Conservation (phyloP, 2,888 invertebrate species). For the Tupiocoris notatus region DNA sequence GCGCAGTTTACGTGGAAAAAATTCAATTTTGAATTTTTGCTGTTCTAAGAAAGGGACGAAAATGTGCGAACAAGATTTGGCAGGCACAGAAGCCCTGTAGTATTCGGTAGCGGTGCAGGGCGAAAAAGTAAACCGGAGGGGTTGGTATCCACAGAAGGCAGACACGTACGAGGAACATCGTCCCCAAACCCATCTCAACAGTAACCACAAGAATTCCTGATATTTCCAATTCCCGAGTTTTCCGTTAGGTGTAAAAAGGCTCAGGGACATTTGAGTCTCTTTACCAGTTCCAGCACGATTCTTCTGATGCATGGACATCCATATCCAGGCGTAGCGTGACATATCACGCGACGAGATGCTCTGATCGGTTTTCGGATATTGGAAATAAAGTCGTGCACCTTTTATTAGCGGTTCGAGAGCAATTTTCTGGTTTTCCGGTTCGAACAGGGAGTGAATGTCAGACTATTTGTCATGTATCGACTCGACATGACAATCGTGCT, state of each 20-base stretch:
- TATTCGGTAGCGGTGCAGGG: too few relatives aligned
- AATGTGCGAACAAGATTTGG: too few relatives aligned
- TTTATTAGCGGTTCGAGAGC: slow-evolving; percentile 3
- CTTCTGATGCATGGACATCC: slow-evolving; percentile 1
- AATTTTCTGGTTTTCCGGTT: not conserved
- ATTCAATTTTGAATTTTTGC: too few relatives aligned
- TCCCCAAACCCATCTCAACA: not conserved
- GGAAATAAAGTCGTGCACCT: slow-evolving; percentile 8
- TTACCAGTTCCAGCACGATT: not conserved
- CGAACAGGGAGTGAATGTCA: too few relatives aligned
- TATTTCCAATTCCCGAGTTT: slow-evolving; percentile 24
- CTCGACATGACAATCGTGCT: too few relatives aligned
- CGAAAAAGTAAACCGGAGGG: too few relatives aligned
- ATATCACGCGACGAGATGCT: not conserved
- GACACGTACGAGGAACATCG: slow-evolving; percentile 19
- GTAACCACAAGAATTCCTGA: slow-evolving; percentile 14
- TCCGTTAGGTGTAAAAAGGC: not conserved
- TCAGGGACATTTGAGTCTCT: not conserved
- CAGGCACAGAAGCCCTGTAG: too few relatives aligned
- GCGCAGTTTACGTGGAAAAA: too few relatives aligned
- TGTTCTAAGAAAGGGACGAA: too few relatives aligned
- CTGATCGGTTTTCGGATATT: slow-evolving; percentile 4
- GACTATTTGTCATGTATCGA: too few relatives aligned
- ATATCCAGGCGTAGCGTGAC: not conserved
- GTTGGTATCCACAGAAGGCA: too few relatives aligned